Percentiles rank a stretch among this genome's conserved stretches.
Conservation (phyloP, 2,888 invertebrate species). For the Geophilus truncorum region DNA sequence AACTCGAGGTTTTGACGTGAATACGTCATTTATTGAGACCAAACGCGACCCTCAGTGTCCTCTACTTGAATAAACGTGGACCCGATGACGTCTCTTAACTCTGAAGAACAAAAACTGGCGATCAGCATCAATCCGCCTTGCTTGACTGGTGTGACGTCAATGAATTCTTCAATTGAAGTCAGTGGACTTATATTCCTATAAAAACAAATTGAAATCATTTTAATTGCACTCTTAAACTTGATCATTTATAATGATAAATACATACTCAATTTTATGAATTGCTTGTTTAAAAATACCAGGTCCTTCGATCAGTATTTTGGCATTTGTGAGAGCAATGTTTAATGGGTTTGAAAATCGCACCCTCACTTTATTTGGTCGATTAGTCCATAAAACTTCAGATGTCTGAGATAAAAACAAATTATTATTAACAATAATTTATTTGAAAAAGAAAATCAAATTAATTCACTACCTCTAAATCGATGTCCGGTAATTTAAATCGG, state of each 20-base stretch:
- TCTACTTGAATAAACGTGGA: constrained; percentile 45
- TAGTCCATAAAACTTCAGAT: constrained; percentile 38
- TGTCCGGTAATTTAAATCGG: constrained; percentile 80
- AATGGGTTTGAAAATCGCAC: constrained; percentile 74
- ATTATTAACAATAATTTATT: constrained; percentile 42
- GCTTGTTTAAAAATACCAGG: constrained; percentile 71
- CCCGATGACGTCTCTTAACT: constrained; percentile 85
- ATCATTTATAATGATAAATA: background rate
- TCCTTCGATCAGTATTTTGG: constrained; percentile 74
- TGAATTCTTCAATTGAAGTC: constrained; percentile 64
- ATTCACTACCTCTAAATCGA: constrained; percentile 61
- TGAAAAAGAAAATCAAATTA: background rate
- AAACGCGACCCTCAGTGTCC: background rate
- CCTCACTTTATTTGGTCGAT: constrained; percentile 53
- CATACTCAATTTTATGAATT: constrained; percentile 60
- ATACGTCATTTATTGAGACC: background rate
- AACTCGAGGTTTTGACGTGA: too few relatives aligned
- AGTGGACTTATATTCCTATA: constrained; percentile 52
- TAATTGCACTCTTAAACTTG: background rate
- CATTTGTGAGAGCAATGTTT: constrained; percentile 69
- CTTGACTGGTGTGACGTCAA: constrained; percentile 70
- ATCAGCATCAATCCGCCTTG: constrained; percentile 75
- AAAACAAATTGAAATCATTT: background rate
- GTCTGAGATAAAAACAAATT: constrained; percentile 50
- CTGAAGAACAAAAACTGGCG: constrained; percentile 80